These are phyloP conservation scores for Xiphydria camelus DNA, from an alignment of 2,888 invertebrate genomes.

Conservation along the genomic window DNA sequence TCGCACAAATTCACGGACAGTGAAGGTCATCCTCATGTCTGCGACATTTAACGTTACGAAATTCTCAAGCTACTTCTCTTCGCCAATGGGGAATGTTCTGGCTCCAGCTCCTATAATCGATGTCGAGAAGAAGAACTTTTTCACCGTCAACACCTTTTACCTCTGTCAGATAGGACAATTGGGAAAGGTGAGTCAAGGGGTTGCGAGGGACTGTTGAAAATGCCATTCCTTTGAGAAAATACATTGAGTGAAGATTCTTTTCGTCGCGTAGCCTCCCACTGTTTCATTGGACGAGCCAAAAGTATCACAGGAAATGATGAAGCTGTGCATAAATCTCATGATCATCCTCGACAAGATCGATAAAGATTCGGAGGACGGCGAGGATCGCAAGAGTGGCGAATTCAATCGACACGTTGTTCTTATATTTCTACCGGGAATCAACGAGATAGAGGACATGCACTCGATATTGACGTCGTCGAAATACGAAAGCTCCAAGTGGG, in stretches of 20 bases:
- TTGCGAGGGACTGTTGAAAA: conserved; percentile 6
- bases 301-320: conserved; percentile 65
- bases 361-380: conserved; percentile 25
- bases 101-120: conserved; percentile 64
- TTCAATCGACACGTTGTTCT: conserved; percentile 70
- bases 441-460: conserved; percentile 78
- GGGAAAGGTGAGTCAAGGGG: conserved; percentile 47
- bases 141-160: conserved; percentile 67
- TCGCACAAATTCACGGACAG: conserved; percentile 66
- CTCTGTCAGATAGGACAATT: conserved; percentile 57
- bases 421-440: conserved; percentile 86
- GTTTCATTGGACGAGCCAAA: conserved; percentile 66
- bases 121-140: conserved; percentile 61
- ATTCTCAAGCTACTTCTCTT: conserved; percentile 73
- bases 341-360: conserved; percentile 69
- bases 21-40: conserved; percentile 87
- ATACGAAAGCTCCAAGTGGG: conserved; percentile 57
- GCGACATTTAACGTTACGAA: conserved; percentile 81
- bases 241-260: conserved; percentile 50
- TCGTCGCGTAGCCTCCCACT: conserved; percentile 61
- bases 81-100: conserved; percentile 48
- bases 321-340: conserved; percentile 62
- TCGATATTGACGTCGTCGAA: conserved; percentile 43
- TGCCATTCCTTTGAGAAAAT: conserved; percentile 55
- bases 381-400: conserved; percentile 52